Evolutionary conservation across 2,113 vertebrate genomes (phyloP), one percentile per base, ranked within the genome.

Genomic region (Aix galericulata): DNA sequence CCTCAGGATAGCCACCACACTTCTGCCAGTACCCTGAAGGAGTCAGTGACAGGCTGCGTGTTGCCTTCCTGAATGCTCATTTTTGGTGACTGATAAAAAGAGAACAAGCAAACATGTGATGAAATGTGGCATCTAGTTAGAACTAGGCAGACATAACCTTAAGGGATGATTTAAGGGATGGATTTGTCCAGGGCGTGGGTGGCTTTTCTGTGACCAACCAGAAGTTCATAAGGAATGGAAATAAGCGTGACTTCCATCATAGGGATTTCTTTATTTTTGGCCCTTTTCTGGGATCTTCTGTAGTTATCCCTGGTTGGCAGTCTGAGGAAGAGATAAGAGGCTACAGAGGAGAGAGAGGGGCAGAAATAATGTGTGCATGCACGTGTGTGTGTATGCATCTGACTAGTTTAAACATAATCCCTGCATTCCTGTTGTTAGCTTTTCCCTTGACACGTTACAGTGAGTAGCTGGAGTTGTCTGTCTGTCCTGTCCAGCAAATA

Each of bases 301-400:
- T 53, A 86, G 68, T 25, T 55, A 40, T 74, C 36, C 55, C 64
- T 78, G 13, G 44, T 62, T 94, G 64, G 86, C 52, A 77, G 32
- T 89, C 63, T 53, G 63, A 93, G 66, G 56, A 87, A 79, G 52
- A 91, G 68, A 85, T 76, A 89, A 92, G 71, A 89, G n/a, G 10
- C 36, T 60, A 58, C 31, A 86, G 48, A 36, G 9, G 18, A 87
- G 56, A 91, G 40, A 77, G 38, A 63, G 42, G 64, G 75, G 36
- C 38, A 89, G 44, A 36, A 86, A 16, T 1, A 4, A 4, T 7
- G 3, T 64, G 53, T 84, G 52, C 32, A 6, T 6, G 40, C 10
- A 38, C 17, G 4, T 31, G 27, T 44, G 52, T 80, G 77, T 72
- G 50, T 52, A 38, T 53, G 18, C 52, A 52, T 88, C 66, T 52